Conservation (phyloP, 2,888 invertebrate species). For the Conus canariensis region DNA sequence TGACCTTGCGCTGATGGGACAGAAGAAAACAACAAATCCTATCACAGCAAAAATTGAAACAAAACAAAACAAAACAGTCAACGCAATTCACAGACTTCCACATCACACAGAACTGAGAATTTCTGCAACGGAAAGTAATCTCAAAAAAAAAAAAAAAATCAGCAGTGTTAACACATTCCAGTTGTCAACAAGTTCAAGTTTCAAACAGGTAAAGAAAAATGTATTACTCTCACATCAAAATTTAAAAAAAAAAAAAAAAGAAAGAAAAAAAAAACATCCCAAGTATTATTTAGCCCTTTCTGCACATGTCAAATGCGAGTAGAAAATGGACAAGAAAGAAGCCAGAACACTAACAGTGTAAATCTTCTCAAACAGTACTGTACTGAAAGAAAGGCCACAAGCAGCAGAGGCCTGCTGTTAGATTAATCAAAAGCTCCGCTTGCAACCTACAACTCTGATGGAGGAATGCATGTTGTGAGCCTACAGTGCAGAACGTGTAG, state of each 20-base stretch:
- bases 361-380: background rate
- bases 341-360: background rate
- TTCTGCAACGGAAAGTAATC: background rate
- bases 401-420: background rate
- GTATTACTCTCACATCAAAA: background rate
- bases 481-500: background rate
- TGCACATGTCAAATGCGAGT: background rate
- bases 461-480: slow-evolving; percentile 4
- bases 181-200: background rate
- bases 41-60: slow-evolving; percentile 21
- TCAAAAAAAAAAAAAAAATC: background rate
- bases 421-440: background rate
- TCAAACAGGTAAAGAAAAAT: background rate
- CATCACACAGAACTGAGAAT: background rate
- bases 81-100: slow-evolving; percentile 7
- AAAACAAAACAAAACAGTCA: background rate
- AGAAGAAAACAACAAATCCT: slow-evolving; percentile 23
- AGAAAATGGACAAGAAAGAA: background rate
- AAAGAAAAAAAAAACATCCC: background rate
- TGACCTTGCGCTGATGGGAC: slow-evolving; percentile 18
- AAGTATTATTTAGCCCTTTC: background rate
- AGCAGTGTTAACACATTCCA: background rate
- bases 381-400: background rate
- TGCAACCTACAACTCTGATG: background rate
- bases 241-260: background rate